Conservation (phyloP, 2,888 invertebrate genomes). For the Urechis unicinctus region DNA sequence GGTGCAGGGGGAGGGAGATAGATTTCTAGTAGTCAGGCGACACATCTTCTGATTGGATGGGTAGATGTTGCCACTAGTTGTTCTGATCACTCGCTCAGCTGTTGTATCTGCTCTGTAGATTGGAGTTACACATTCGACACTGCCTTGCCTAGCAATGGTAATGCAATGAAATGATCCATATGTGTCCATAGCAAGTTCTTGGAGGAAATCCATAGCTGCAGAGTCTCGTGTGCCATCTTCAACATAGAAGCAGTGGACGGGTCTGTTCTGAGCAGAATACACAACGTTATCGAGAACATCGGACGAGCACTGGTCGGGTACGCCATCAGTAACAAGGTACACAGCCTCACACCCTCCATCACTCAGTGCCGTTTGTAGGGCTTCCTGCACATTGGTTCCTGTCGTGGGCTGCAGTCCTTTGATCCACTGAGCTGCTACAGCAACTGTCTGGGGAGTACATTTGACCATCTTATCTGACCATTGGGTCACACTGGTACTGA, state of each 20-base stretch:
- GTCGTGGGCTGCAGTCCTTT: conserved; percentile 40
- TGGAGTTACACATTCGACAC: conserved; percentile 41
- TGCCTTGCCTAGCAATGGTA: conserved; percentile 36
- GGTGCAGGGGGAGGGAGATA: conserved; percentile 1
- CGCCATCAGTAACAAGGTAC: conserved; percentile 46
- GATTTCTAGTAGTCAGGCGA: conserved; percentile 2
- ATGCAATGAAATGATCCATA: conserved; percentile 45
- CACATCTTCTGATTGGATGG: conserved; percentile 15
- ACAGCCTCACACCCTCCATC: conserved; percentile 41
- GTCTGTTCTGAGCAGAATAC: conserved; percentile 29
- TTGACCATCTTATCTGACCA: conserved; percentile 48
- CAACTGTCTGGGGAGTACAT: conserved; percentile 45
- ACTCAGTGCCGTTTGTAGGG: conserved; percentile 39
- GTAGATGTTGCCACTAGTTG: conserved; percentile 33
- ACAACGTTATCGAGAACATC: conserved; percentile 43
- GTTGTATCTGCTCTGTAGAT: conserved; percentile 37
- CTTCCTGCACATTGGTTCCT: conserved; percentile 47
- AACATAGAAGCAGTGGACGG: conserved; percentile 45
- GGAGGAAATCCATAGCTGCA: conserved; percentile 38
- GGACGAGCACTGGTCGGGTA: conserved; percentile 42
- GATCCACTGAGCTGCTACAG: conserved; percentile 45
- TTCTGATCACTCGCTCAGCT: conserved; percentile 32
- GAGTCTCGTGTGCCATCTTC: conserved; percentile 32
- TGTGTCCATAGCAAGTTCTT: conserved; percentile 43
- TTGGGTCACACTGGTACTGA: conserved; percentile 45